Evolutionary conservation across 2,797 vertebrate species (phyloP).

Genomic region (Euphonia xanthogaster): DNA sequence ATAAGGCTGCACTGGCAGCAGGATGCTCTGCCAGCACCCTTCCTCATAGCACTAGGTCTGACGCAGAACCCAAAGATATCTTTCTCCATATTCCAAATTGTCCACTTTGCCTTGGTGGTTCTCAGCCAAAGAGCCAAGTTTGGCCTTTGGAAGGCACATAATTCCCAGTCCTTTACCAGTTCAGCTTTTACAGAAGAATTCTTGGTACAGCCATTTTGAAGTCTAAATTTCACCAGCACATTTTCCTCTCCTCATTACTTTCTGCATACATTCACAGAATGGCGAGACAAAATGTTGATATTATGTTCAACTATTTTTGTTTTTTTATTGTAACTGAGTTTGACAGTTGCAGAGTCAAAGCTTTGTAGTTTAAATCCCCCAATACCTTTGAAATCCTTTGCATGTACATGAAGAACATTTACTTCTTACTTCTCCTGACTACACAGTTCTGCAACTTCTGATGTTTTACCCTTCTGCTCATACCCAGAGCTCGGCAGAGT

Average conservation of each 20-base stretch:
- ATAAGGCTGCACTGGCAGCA: not conserved
- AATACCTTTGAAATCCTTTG: not conserved
- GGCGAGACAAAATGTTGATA: not conserved
- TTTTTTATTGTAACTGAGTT: not conserved
- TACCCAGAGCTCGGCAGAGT: not conserved
- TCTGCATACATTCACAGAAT: not conserved
- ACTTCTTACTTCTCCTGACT: not conserved
- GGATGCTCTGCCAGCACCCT: not conserved
- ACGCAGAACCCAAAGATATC: rapidly evolving
- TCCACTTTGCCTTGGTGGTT: not conserved
- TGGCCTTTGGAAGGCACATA: not conserved
- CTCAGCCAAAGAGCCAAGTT: not conserved
- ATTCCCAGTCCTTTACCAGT: not conserved
- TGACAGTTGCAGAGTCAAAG: not conserved
- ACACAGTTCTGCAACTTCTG: not conserved
- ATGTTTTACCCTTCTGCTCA: not conserved
- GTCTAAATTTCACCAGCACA: not conserved
- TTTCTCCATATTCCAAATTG: not conserved
- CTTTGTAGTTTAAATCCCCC: not conserved
- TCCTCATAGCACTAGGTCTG: not conserved
- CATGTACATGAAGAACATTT: not conserved
- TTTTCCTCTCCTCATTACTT: not conserved
- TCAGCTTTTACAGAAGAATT: not conserved
- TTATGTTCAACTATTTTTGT: not conserved
- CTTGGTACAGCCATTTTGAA: not conserved